Percentiles rank a stretch among this genome's conserved stretches.
Conservation (phyloP, 1,140 invertebrate species). For the Globodera rostochiensis region DNA sequence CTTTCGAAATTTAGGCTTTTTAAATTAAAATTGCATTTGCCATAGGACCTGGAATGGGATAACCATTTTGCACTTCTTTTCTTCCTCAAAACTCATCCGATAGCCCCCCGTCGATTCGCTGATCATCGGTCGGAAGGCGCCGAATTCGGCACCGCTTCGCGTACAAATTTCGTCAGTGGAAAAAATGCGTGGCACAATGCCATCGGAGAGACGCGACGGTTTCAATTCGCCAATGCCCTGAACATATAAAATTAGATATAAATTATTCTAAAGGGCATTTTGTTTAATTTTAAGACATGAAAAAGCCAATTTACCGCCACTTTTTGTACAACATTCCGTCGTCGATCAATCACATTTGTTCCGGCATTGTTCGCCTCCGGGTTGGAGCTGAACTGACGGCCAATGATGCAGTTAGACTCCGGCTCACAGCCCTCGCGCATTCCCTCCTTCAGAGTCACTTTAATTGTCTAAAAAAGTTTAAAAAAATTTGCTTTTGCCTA, state of each 20-base stretch:
- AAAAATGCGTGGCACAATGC: conserved; percentile 48
- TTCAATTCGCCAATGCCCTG: conserved; percentile 38
- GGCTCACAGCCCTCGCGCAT: conserved; percentile 31
- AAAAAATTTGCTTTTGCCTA: not conserved
- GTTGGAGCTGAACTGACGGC: conserved; percentile 47
- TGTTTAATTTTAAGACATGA: no score
- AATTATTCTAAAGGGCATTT: no score
- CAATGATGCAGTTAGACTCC: conserved; percentile 43
- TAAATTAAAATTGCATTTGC: not conserved
- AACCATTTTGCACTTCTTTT: conserved; percentile 48
- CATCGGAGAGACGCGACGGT: conserved; percentile 36
- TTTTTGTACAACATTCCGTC: conserved; percentile 37
- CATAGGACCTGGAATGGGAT: conserved; percentile 42
- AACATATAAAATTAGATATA: not conserved
- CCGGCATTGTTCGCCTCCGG: conserved; percentile 40
- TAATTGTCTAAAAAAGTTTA: conserved; percentile 37
- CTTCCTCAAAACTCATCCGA: conserved; percentile 41
- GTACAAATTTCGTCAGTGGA: conserved; percentile 34
- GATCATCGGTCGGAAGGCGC: conserved; percentile 48
- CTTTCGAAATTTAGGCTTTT: not conserved
- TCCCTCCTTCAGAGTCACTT: conserved; percentile 41
- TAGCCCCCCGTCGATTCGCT: conserved; percentile 40
- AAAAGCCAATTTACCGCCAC: conserved; percentile 27
- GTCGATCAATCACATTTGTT: conserved; percentile 43
- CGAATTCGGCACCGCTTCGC: conserved; percentile 48